Base-by-base conservation (phyloP, 2,113 vertebrate species). In the Myotis brandtii region DNA sequence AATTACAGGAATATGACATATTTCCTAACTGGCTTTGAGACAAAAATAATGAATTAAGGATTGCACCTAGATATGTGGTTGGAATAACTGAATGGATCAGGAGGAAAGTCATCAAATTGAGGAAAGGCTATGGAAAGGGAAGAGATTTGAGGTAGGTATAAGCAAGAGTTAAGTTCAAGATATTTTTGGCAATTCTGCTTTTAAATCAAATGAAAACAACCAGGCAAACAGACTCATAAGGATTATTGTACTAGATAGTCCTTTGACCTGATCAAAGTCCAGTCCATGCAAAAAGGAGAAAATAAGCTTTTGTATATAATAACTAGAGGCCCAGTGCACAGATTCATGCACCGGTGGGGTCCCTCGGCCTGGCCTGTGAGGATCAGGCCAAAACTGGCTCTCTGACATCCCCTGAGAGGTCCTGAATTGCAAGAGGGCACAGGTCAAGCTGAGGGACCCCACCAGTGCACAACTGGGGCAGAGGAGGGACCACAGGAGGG, bases 131-230 rank as follows among this genome's bases (percentile, higher is more conserved):
- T 17, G 7, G 9, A 14, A 73, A 50, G 73, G 17, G n/a, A n/a
- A 56, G 34, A 75, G 9, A 73, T 75, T 92, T 80, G 40, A 64
- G 9, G 27, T 43, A 67, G 17, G 5, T 11, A 1, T 91, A 84
- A 52, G 34, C 12, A 64, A 43, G 40, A 70, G 20, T 79, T 72
- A 89, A 66, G 11, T 75, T 69, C 32, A 6, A 89, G n/a, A 48
- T 52, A 16, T 62, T 21, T 82, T 84, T 88, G 77, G 20, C 73
- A 85, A 59, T 75, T 94, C 37, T 84, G 40, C 5, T 16, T 94
- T 80, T 88, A 96, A 88, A 73, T 85, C 16, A 50, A 75, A 52
- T 48, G 18, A 89, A 91, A 48, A 92, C 7, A 85, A 73, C 8
- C 18, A 84, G 52, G 30, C 13, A 67, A 48, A 67, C 3, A 52